Conservation (phyloP, 2,113 vertebrate species). For the Syngnathus typhle region DNA sequence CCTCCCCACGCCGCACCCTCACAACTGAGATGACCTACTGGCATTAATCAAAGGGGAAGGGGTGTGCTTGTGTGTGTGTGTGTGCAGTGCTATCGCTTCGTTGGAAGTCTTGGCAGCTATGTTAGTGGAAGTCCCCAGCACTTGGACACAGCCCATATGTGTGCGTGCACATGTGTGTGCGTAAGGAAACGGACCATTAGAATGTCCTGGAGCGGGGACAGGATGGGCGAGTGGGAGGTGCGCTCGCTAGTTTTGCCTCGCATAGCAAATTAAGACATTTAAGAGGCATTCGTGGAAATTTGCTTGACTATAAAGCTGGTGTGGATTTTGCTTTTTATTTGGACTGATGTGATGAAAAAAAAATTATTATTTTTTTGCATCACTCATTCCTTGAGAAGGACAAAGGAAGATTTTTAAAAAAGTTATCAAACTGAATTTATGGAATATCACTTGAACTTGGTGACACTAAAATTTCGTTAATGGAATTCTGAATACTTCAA, state of each 20-base stretch:
- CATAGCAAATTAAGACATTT: conserved; percentile 56
- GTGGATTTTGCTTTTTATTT: neutral
- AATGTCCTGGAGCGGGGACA: conserved; percentile 47
- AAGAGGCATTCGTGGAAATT: conserved; percentile 27
- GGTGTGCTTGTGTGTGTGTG: conserved; percentile 14
- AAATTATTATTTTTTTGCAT: too few relatives aligned
- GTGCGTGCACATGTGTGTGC: conserved; percentile 30
- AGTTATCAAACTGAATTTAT: neutral
- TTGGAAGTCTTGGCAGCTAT: conserved; percentile 68
- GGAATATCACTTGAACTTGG: too few relatives aligned
- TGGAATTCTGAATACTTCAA: neutral
- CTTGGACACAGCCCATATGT: conserved; percentile 49
- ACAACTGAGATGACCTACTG: conserved; percentile 33
- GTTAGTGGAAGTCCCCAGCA: conserved; percentile 71
- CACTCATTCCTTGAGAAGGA: neutral
- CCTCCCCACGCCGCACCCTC: conserved; percentile 31
- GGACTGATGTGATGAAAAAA: neutral
- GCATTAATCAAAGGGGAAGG: conserved; percentile 44
- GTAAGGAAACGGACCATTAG: conserved; percentile 57
- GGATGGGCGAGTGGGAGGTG: conserved; percentile 62
- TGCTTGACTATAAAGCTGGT: neutral
- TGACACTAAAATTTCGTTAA: too few relatives aligned
- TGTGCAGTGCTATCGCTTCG: conserved; percentile 38
- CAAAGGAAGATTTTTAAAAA: neutral
- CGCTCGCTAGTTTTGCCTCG: conserved; percentile 42